Base-by-base conservation (phyloP, 30 jellyfish, hydroid and myxozoan genomes). In the Cassiopea xamachana region DNA sequence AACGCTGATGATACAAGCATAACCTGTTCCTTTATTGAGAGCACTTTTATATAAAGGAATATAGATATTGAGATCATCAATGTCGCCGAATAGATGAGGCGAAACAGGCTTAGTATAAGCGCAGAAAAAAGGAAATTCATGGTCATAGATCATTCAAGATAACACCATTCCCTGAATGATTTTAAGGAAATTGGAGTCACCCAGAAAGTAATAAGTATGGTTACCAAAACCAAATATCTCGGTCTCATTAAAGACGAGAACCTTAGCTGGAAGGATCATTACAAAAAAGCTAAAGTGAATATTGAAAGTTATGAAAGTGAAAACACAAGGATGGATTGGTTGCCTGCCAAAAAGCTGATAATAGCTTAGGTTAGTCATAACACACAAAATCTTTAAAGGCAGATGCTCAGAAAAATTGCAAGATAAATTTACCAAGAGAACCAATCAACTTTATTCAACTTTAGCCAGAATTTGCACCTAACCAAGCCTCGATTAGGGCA, bases 141-240 rank as follows among this genome's bases (percentile, higher is more conserved):
- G 87, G 80, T 74, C 71, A 49, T 85, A 73, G 92, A 87, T 9
- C 81, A 85, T 72, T 85, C 87, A 55, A 72, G 81, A 47, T 87
- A 73, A 78, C 92, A 72, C 59, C 46, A 85, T 60, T 72, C 8
- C 70, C 55, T 74, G 81, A 85, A 46, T 48, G n/a, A 19, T n/a
- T 51, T 62, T 62, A 62, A 76, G 85, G 48, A 76, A 76, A 55
- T 83, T 47, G 81, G 64, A 9, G 69, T 60, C 50, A 60, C n/a
- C 43, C 79, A 10, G 61, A 81, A 39, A 81, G 64, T 61, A 2
- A 69, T 68, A 44, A 16, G 59, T 2, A 46, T 46, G 77, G 83
- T 86, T 77, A 73, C 73, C 77, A 75, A 77, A 62, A 39, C 73
- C 58, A 86, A 86, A 48, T 50, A 60, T 75, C 82, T 86, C 60